These are phyloP conservation scores for Cryptus viduatorius DNA, from an alignment of 2,888 invertebrate genomes.

Conservation along the genomic window DNA sequence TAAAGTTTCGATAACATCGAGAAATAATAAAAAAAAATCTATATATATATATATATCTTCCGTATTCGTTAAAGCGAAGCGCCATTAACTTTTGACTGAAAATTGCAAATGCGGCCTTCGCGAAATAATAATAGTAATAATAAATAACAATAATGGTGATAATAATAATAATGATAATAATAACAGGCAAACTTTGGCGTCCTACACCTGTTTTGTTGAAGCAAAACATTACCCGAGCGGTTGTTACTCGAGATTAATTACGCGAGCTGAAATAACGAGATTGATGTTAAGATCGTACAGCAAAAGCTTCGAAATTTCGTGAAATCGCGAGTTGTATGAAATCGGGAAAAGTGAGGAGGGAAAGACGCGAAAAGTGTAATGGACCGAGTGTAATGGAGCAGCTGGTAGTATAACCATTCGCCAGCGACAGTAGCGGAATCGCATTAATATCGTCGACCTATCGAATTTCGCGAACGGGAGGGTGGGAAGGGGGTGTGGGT, in stretches of 20 bases:
- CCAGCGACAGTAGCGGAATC: slow-evolving; percentile 26
- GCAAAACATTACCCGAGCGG: no score
- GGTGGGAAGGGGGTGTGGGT: neutral
- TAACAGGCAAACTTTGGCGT: no score
- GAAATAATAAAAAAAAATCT: neutral
- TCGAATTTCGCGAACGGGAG: slow-evolving; percentile 53
- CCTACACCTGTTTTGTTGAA: no score
- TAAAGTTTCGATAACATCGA: slow-evolving; percentile 13
- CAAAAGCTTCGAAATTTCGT: neutral
- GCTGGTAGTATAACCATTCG: neutral
- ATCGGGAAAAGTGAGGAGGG: no score
- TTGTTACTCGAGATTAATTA: no score
- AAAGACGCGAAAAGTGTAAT: neutral
- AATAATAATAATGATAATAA: no score
- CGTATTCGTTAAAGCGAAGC: slow-evolving; percentile 30
- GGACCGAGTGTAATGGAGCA: slow-evolving; percentile 23
- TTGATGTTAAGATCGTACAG: no score
- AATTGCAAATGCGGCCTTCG: neutral
- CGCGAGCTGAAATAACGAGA: no score
- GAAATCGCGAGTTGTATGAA: neutral
- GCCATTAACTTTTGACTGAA: neutral
- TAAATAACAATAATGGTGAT: no score
- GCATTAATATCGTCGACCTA: slow-evolving; percentile 63
- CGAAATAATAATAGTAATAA: no score
- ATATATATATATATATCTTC: neutral